Percentiles rank a stretch among this genome's conserved stretches.
These are phyloP conservation scores for Sciurus carolinensis DNA, from an alignment of 2,797 vertebrate genomes.

Conservation along the genomic window DNA sequence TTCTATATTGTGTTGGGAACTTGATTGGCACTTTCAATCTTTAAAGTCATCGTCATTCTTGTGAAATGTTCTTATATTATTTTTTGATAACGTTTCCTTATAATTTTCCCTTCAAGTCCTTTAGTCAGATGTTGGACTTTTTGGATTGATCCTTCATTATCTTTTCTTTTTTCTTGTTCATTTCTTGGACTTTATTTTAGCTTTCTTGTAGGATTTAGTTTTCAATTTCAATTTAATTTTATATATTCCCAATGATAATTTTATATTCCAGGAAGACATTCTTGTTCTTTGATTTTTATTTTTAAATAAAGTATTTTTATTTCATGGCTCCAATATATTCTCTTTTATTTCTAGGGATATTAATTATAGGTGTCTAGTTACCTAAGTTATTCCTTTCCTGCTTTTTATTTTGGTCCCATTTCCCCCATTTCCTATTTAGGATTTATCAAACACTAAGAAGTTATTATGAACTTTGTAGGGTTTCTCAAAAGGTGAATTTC, in stretches of 20 bases:
- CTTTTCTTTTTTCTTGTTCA: constrained; percentile 58
- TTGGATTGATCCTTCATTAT: background rate
- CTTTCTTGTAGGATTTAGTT: constrained; percentile 65
- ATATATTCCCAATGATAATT: constrained; percentile 44
- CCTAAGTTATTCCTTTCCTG: background rate
- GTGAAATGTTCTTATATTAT: background rate
- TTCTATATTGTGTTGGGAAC: background rate
- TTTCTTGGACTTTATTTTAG: constrained; percentile 60
- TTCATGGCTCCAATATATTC: constrained; percentile 30
- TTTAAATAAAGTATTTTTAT: constrained; percentile 70
- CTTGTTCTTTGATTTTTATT: constrained; percentile 56
- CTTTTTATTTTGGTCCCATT: constrained; percentile 50
- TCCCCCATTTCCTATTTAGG: background rate
- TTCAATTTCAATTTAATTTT: constrained; percentile 59
- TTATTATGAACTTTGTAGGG: background rate
- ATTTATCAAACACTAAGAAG: background rate
- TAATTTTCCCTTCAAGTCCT: constrained; percentile 14
- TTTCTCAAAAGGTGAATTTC: constrained; percentile 15
- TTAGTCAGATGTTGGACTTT: constrained; percentile 53
- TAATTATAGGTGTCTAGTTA: constrained; percentile 26
- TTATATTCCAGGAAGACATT: constrained; percentile 46
- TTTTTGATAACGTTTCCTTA: constrained; percentile 25
- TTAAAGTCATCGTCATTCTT: constrained; percentile 44
- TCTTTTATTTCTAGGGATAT: constrained; percentile 1
- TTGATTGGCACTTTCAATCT: constrained; percentile 33